Evolutionary conservation across 2,113 vertebrate genomes (phyloP).

Genomic region (Lophius piscatorius): DNA sequence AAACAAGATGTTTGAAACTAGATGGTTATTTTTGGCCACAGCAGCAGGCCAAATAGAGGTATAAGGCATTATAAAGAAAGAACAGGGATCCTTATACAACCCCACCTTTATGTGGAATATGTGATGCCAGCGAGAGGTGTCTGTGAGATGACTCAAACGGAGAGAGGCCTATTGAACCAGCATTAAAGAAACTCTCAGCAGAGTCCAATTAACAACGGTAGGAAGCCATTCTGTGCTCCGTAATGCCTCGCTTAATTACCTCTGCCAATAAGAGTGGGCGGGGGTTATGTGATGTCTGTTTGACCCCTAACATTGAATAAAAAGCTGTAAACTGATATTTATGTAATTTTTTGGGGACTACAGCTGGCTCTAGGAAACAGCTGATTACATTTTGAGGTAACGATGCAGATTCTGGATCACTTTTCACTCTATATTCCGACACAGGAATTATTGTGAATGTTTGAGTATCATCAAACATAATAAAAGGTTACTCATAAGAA

Average conservation of each 20-base stretch:
- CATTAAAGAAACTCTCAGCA: constrained; percentile 26
- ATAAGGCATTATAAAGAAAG: constrained; percentile 41
- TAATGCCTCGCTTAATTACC: constrained; percentile 7
- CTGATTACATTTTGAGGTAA: too few species aligned
- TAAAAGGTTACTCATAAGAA: too few species aligned
- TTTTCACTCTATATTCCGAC: too few species aligned
- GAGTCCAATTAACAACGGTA: constrained; percentile 8
- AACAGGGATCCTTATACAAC: constrained; percentile 39
- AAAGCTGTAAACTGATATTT: too few species aligned
- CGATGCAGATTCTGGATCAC: too few species aligned
- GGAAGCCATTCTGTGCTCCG: constrained; percentile 12
- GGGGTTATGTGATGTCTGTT: too few species aligned
- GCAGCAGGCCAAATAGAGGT: constrained; percentile 44
- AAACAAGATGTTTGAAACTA: constrained; percentile 53
- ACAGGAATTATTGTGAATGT: too few species aligned
- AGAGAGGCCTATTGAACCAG: constrained; percentile 22
- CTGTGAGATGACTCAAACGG: constrained; percentile 34
- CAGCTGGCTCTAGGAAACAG: too few species aligned
- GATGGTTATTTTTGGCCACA: constrained; percentile 59
- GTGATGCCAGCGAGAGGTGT: constrained; percentile 35
- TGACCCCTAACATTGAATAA: too few species aligned
- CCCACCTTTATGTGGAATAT: constrained; percentile 20
- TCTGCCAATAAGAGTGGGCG: too few species aligned
- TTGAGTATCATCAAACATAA: too few species aligned
- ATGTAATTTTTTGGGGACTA: too few species aligned